These are phyloP conservation scores for Lycaena phlaeas DNA, from an alignment of 2,888 invertebrate genomes.

Conservation along the genomic window DNA sequence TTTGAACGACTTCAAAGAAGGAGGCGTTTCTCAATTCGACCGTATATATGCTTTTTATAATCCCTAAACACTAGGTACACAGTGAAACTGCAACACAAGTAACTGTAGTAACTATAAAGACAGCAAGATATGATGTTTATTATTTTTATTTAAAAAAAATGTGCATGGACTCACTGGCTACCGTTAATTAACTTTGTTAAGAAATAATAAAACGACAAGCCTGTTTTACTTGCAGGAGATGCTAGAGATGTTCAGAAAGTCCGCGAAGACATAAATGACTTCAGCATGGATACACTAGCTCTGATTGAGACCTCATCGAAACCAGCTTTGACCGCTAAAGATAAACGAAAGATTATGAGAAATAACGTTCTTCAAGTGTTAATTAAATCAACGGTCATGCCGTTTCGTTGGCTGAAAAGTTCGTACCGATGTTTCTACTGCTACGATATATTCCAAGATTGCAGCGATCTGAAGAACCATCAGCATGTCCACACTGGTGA, in stretches of 20 bases:
- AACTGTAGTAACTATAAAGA: too few relatives aligned
- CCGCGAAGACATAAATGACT: conserved; percentile 19
- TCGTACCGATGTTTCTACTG: conserved; percentile 64
- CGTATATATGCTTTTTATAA: too few relatives aligned
- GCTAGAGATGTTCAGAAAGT: conserved; percentile 48
- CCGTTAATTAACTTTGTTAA: conserved; percentile 27
- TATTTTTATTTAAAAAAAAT: too few relatives aligned
- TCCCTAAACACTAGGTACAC: too few relatives aligned
- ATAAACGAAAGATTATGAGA: conserved; percentile 48
- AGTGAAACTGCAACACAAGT: too few relatives aligned
- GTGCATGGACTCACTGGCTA: conserved; percentile 32
- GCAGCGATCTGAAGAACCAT: conserved; percentile 45
- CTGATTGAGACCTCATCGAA: conserved; percentile 16
- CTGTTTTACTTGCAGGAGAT: conserved; percentile 60
- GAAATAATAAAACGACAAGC: conserved; percentile 24
- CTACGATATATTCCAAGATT: conserved; percentile 61
- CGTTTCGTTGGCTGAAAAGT: conserved; percentile 60
- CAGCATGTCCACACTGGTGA: conserved; percentile 39
- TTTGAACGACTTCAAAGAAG: too few relatives aligned
- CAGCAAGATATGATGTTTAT: too few relatives aligned
- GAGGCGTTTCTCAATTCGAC: too few relatives aligned
- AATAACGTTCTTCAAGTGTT: conserved; percentile 50
- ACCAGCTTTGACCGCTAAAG: conserved; percentile 31
- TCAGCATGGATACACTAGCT: conserved; percentile 12
- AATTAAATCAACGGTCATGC: conserved; percentile 50